Evolutionary conservation across 2,888 invertebrate genomes (phyloP).

Genomic region (Plagodis pulveraria): DNA sequence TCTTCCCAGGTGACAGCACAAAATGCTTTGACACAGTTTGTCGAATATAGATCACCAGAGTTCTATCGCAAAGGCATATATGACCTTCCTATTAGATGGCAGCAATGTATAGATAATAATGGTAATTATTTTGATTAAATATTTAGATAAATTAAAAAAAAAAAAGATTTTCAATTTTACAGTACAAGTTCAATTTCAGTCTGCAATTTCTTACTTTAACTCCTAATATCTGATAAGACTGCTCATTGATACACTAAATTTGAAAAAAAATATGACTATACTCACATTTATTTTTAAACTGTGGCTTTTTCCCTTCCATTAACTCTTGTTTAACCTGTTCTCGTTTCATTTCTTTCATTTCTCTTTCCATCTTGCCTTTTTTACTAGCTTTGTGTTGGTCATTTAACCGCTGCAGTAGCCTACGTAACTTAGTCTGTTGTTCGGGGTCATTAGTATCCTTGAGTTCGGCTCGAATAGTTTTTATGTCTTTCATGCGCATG

Average conservation of each 20-base stretch:
- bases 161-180: too few relatives aligned
- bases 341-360: constrained; percentile 73
- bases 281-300: constrained; percentile 84
- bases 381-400: constrained; percentile 90
- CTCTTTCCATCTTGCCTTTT: constrained; percentile 77
- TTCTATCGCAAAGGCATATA: too few relatives aligned
- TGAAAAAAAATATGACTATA: constrained; percentile 20
- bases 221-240: too few relatives aligned
- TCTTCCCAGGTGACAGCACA: too few relatives aligned
- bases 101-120: too few relatives aligned
- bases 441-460: constrained; percentile 86
- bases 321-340: constrained; percentile 80
- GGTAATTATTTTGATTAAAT: too few relatives aligned
- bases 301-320: constrained; percentile 89
- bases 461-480: constrained; percentile 86
- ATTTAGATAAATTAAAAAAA: too few relatives aligned
- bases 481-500: constrained; percentile 89
- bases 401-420: constrained; percentile 89
- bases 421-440: constrained; percentile 86
- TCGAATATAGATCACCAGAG: too few relatives aligned
- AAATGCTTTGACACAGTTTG: too few relatives aligned
- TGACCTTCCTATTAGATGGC: too few relatives aligned
- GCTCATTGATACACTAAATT: background rate
- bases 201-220: too few relatives aligned
- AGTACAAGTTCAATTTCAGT: too few relatives aligned